Evolutionary conservation across 2,113 vertebrate species (phyloP), one percentile per base, ranked within the genome.

Genomic region (Heptranchias perlo): DNA sequence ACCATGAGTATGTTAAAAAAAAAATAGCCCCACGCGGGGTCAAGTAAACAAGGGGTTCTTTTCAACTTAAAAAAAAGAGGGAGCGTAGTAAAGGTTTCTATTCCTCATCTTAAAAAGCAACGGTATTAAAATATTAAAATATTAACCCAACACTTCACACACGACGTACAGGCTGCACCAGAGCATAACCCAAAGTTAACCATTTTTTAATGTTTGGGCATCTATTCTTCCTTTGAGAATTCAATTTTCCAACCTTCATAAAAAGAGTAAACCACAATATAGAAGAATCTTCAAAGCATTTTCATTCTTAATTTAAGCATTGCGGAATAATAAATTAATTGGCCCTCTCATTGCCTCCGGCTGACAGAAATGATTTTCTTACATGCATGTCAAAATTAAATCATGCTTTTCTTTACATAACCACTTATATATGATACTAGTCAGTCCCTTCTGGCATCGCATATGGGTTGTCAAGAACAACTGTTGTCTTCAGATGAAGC

Each of bases 251-350:
- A 35, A 31, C 35, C 67, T 28, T 69, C 87, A 92, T 92, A n/a
- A 92, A 62, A 61, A 92, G 58, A n/a, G 58, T 39, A 92, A 92
- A n/a, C 35, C 61, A 61, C 89, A 44, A 93, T n/a, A 62, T 64
- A 61, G 35, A 62, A 62, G 35, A 93, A 62, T 93, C 89, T 93
- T 93, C 89, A 93, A 93, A 93, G 58, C 58, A 93, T 64, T 93
- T 82, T 82, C 78, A 18, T 44, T 82, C 16, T 44, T 62, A 64
- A 23, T 91, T 93, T 62, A 62, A 2, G 89, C 35, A 62, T 62
- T 7, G 35, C 89, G 39, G 35, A 62, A 93, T 62, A 93, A 62
- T n/a, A 93, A 62, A 62, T n/a, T 39, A 93, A 93, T 62, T 93
- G 89, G 89, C 16, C 13, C n/a, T 62, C 54, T 23, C 58, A 21